A percentile compares a stretch with the other conserved stretches of the same genome.
phyloP scores from a whole-genome alignment of 2,888 invertebrate species.

The Apotomis betuletana region DNA sequence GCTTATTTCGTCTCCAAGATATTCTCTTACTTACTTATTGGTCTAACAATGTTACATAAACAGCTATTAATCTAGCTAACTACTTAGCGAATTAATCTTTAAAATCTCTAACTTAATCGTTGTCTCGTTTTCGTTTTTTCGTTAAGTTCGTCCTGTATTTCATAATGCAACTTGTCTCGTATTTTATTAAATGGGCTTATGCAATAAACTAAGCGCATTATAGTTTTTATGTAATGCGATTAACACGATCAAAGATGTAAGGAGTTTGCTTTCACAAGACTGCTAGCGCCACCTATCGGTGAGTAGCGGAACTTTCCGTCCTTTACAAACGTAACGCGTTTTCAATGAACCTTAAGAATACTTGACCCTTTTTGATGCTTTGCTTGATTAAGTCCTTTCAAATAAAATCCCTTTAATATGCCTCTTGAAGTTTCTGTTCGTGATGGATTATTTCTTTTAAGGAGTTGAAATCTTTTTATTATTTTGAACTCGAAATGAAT shows the following conservation, averaged over 20 bases:
- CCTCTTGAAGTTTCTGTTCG: slow-evolving; percentile 28
- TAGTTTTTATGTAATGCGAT: slow-evolving; percentile 27
- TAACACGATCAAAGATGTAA: slow-evolving; percentile 26
- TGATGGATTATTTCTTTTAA: slow-evolving; percentile 30
- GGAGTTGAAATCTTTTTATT: slow-evolving; percentile 31
- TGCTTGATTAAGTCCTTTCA: slow-evolving; percentile 40
- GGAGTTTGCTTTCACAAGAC: slow-evolving; percentile 30
- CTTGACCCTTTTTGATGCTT: slow-evolving; percentile 36
- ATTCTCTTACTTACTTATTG: too few relatives aligned
- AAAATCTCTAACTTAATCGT: not conserved
- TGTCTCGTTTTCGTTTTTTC: slow-evolving; percentile 25
- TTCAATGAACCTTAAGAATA: slow-evolving; percentile 20
- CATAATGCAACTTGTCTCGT: slow-evolving; percentile 16
- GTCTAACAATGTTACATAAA: not conserved
- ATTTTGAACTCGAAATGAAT: slow-evolving; percentile 26
- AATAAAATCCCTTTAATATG: slow-evolving; percentile 35
- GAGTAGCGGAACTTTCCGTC: slow-evolving; percentile 57
- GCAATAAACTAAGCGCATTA: slow-evolving; percentile 34
- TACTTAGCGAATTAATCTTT: not conserved
- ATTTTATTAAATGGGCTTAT: slow-evolving; percentile 25
- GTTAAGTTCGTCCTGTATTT: slow-evolving; percentile 10
- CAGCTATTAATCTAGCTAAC: not conserved
- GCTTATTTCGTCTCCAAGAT: not conserved
- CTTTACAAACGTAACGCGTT: slow-evolving; percentile 1
- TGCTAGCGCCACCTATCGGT: slow-evolving; percentile 66